These are phyloP conservation scores for Enoplosus armatus DNA, from an alignment of 2,797 vertebrate genomes.

Conservation along the genomic window DNA sequence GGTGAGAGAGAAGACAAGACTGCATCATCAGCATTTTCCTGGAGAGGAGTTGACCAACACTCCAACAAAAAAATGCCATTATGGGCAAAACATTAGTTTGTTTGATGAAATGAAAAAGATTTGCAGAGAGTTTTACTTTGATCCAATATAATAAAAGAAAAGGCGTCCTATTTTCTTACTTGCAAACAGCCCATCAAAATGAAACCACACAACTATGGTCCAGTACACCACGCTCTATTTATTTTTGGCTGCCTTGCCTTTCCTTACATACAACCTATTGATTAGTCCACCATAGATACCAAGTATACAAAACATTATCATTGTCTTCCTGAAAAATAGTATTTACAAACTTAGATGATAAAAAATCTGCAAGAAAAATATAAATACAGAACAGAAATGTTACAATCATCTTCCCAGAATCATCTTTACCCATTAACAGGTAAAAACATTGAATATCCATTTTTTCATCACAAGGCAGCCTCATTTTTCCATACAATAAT, in stretches of 20 bases:
- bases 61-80: slow-evolving; percentile 17
- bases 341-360: background rate
- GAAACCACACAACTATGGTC: background rate
- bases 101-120: slow-evolving; percentile 26
- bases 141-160: background rate
- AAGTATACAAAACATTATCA: background rate
- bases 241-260: background rate
- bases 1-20: slow-evolving; percentile 26
- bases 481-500: background rate
- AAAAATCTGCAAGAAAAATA: background rate
- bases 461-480: background rate
- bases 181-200: background rate
- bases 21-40: slow-evolving; percentile 68
- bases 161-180: background rate
- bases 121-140: slow-evolving; percentile 7
- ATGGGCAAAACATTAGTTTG: slow-evolving; percentile 1
- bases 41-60: slow-evolving; percentile 9
- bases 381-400: background rate
- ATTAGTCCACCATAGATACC: background rate
- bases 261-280: background rate
- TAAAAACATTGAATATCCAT: background rate
- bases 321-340: background rate
- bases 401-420: background rate
- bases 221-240: background rate
- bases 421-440: background rate